Evolutionary conservation across 2,797 vertebrate genomes (phyloP), one percentile per base, ranked within the genome.

Genomic region (Cuculus canorus): DNA sequence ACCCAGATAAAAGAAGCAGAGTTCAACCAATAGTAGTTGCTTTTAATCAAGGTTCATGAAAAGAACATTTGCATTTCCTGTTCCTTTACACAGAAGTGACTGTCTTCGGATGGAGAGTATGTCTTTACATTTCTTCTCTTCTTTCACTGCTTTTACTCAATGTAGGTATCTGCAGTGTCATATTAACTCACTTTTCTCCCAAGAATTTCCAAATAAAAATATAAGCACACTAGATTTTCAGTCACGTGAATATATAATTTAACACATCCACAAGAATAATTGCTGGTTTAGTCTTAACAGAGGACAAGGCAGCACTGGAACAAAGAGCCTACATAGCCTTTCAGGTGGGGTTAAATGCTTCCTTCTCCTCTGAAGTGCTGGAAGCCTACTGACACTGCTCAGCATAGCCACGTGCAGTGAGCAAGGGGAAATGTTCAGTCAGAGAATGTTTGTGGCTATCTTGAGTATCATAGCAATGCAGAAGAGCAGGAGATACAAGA

Each of bases 391-490:
- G 10, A 33, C 30, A 37, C 28, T 57, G 8, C 9, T 64, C 24
- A 73, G 17, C 33, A 54, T 4, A 61, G 22, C 39, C 17, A 43
- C 39, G 30, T 0, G 0, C 10, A 53, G 17, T 30, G 9, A 59
- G 33, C 25, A 76, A 28, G 13, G 10, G 33, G 22, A 85, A 76
- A 48, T n/a, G 3, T 17, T 76, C 30, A 63, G 17, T 76, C 30
- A 63, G 17, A 63, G 17, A 39, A 35, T 50, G n/a, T 23, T 84
- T 48, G 7, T 56, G 47, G 45, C 25, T 60, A 33, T 59, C 25
- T 33, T 27, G 16, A n/a, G 9, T 17, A 18, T 18, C 66, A 65
- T 1, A 41, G 5, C 18, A 48, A 41, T 33, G 8, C 5, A 85
- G 35, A 86, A 84, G 16, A 19, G 17, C 39, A 48, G 22, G 33